Evolutionary conservation across 2,888 invertebrate species (phyloP).

Genomic region (Endotricha flammealis): DNA sequence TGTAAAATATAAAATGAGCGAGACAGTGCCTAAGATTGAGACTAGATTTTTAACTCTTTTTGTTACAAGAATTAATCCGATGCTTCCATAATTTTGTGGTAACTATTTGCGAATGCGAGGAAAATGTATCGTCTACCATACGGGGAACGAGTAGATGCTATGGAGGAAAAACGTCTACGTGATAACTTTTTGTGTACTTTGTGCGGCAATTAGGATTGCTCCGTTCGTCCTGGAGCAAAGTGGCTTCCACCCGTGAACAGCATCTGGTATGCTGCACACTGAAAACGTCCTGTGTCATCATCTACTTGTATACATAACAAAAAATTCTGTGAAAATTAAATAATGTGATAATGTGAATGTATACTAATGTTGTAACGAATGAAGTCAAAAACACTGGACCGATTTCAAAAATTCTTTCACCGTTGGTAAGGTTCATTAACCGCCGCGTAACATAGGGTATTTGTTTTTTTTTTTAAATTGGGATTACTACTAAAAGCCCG

Average conservation of each 20-base stretch:
- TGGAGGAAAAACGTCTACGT: constrained; percentile 69
- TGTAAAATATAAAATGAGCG: too few relatives aligned
- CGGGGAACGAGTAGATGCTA: constrained; percentile 66
- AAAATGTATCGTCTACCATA: constrained; percentile 69
- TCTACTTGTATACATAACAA: constrained; percentile 3
- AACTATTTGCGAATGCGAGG: not conserved
- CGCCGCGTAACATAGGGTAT: too few relatives aligned
- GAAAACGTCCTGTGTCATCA: not conserved
- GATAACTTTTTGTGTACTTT: constrained; percentile 63
- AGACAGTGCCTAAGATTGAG: too few relatives aligned
- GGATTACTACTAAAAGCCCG: too few relatives aligned
- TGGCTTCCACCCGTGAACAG: constrained; percentile 33
- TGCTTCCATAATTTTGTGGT: too few relatives aligned
- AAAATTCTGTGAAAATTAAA: not conserved
- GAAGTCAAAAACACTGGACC: too few relatives aligned
- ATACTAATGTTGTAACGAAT: too few relatives aligned
- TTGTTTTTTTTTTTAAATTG: too few relatives aligned
- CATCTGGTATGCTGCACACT: not conserved
- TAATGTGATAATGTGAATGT: not conserved
- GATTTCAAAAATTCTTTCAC: too few relatives aligned
- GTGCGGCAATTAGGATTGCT: constrained; percentile 64
- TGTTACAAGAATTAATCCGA: too few relatives aligned
- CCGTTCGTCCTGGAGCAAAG: constrained; percentile 63
- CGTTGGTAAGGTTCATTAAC: too few relatives aligned
- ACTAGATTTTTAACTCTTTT: too few relatives aligned